phyloP scores from a whole-genome alignment of 1,140 invertebrate species.

The Pachyrhynchus sulphureomaculatus region DNA sequence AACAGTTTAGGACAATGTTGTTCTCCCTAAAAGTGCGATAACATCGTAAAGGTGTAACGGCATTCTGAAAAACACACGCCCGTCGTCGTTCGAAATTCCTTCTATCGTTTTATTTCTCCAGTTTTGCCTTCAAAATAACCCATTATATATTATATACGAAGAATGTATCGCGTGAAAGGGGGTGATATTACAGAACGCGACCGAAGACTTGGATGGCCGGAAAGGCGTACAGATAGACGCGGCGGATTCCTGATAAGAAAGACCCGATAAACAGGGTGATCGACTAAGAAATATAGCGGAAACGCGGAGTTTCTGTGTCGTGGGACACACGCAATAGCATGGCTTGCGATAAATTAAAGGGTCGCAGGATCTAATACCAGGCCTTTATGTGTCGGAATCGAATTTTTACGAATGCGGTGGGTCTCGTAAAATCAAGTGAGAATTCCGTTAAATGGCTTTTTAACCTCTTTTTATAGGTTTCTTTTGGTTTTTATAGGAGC shows the following conservation, averaged over 20 bases:
- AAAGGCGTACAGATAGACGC: conserved; percentile 31
- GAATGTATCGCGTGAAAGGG: conserved; percentile 26
- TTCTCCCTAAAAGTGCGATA: not conserved
- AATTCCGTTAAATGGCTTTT: too few species aligned
- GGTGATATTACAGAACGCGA: conserved; percentile 29
- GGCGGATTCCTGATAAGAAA: conserved; percentile 30
- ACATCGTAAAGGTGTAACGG: not conserved
- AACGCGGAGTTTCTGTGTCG: conserved; percentile 26
- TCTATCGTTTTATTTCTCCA: not conserved
- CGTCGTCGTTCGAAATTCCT: not conserved
- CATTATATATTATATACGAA: conserved; percentile 5
- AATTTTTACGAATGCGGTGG: conserved; percentile 19
- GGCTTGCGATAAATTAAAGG: conserved; percentile 24
- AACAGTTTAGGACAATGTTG: not conserved
- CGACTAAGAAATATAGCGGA: conserved; percentile 34
- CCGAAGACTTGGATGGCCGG: conserved; percentile 27
- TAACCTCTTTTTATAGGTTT: conserved; percentile 7
- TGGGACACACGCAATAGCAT: conserved; percentile 27
- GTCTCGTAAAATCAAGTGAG: not conserved
- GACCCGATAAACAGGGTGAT: conserved; percentile 26
- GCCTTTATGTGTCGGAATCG: not conserved
- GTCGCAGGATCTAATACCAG: not conserved
- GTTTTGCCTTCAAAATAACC: not conserved
- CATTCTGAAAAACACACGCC: not conserved
- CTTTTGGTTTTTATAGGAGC: conserved; percentile 8